Conservation (phyloP, 1,140 invertebrate genomes). For the Elymnias hypermnestra region DNA sequence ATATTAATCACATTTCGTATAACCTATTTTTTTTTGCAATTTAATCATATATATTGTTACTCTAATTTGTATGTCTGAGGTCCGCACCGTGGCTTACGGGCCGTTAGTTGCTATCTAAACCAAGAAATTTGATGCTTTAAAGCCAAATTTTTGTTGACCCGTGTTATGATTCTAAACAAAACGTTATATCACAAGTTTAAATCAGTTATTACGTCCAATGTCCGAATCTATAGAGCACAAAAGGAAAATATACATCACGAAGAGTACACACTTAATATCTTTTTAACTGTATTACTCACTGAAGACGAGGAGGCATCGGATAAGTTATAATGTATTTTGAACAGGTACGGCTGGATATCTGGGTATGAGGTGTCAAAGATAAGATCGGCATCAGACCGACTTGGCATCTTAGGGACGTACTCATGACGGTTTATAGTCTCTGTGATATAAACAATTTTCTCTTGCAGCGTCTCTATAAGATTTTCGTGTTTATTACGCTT, state of each 20-base stretch:
- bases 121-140: too few species aligned
- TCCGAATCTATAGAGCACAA: neutral
- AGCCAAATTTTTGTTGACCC: too few species aligned
- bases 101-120: too few species aligned
- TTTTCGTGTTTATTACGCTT: constrained; percentile 91
- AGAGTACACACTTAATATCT: constrained; percentile 92
- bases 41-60: too few species aligned
- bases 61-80: too few species aligned
- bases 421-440: constrained; percentile 97
- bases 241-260: constrained; percentile 75
- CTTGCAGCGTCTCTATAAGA: constrained; percentile 92
- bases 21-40: too few species aligned
- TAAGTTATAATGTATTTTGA: constrained; percentile 89
- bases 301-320: constrained; percentile 83
- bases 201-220: too few species aligned
- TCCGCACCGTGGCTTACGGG: too few species aligned
- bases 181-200: too few species aligned
- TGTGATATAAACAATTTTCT: constrained; percentile 95
- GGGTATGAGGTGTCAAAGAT: constrained; percentile 95
- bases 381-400: constrained; percentile 92
- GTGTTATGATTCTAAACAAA: too few species aligned
- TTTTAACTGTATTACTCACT: constrained; percentile 91
- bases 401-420: constrained; percentile 96
- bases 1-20: too few species aligned
- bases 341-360: constrained; percentile 97